Percentiles rank a stretch among this genome's conserved stretches.
Conservation (phyloP, 2,888 invertebrate species). For the Hyles lineata region DNA sequence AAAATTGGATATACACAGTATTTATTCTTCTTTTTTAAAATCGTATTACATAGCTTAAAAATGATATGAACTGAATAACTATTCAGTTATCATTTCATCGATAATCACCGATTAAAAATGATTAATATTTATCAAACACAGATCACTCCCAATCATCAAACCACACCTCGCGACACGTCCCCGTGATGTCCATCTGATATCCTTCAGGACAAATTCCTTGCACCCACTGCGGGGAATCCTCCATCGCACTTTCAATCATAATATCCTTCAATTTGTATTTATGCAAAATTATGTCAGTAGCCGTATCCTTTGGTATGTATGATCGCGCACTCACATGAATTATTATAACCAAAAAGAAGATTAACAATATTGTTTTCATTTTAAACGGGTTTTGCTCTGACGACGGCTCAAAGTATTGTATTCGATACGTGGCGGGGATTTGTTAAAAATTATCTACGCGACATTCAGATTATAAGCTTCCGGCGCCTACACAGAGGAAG, state of each 20-base stretch:
- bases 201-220: conserved; percentile 57
- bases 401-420: conserved; percentile 41
- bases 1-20: no score
- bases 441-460: conserved; percentile 33
- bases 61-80: no score
- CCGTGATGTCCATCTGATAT: conserved; percentile 54
- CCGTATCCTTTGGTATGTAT: conserved; percentile 31
- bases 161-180: conserved; percentile 73
- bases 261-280: conserved; percentile 42
- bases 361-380: conserved; percentile 22
- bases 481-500: conserved; percentile 55
- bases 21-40: no score
- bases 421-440: conserved; percentile 41
- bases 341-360: conserved; percentile 39
- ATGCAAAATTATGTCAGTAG: conserved; percentile 33
- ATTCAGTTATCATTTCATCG: no score
- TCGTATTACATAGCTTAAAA: no score
- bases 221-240: conserved; percentile 59
- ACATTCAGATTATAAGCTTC: conserved; percentile 48
- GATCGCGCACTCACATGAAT: conserved; percentile 39
- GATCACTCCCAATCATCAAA: conserved; percentile 41
- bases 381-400: conserved; percentile 18
- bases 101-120: neutral
- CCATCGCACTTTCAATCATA: conserved; percentile 50
- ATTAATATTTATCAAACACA: conserved; percentile 49